These are phyloP conservation scores for Recurvirostra avosetta DNA, from an alignment of 2,113 vertebrate species.

Conservation along the genomic window DNA sequence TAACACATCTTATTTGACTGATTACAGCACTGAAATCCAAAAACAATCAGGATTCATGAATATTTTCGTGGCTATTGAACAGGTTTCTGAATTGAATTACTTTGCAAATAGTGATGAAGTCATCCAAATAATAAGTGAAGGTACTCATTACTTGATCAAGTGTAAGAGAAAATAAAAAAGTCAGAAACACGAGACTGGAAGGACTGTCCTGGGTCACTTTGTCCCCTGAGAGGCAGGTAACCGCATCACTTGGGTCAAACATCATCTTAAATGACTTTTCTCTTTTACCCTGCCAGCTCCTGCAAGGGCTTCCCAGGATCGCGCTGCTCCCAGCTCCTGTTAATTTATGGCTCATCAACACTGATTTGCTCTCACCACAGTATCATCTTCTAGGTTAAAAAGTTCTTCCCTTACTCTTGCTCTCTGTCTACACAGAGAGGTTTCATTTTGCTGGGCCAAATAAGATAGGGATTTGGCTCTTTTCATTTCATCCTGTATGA, in stretches of 20 bases:
- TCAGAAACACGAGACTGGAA: background rate
- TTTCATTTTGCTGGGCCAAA: background rate
- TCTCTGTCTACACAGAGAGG: background rate
- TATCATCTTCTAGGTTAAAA: background rate
- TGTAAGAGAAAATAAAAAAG: background rate
- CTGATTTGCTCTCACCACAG: background rate
- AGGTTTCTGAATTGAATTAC: background rate
- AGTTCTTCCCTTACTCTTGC: background rate
- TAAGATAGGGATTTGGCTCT: background rate
- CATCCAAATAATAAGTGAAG: background rate
- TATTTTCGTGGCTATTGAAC: background rate
- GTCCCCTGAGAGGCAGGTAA: background rate
- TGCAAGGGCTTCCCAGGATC: background rate
- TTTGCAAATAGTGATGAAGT: conserved; percentile 17
- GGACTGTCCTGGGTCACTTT: background rate
- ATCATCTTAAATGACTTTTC: background rate
- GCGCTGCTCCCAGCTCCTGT: background rate
- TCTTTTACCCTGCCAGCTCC: background rate
- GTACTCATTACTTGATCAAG: background rate
- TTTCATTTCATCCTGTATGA: background rate
- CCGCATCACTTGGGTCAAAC: background rate
- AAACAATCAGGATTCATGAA: conserved; percentile 50
- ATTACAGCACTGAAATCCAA: conserved; percentile 23
- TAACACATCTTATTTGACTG: conserved; percentile 32
- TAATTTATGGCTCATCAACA: background rate